phyloP scores from a whole-genome alignment of 2,797 vertebrate genomes.

The Urophycis tenuis region DNA sequence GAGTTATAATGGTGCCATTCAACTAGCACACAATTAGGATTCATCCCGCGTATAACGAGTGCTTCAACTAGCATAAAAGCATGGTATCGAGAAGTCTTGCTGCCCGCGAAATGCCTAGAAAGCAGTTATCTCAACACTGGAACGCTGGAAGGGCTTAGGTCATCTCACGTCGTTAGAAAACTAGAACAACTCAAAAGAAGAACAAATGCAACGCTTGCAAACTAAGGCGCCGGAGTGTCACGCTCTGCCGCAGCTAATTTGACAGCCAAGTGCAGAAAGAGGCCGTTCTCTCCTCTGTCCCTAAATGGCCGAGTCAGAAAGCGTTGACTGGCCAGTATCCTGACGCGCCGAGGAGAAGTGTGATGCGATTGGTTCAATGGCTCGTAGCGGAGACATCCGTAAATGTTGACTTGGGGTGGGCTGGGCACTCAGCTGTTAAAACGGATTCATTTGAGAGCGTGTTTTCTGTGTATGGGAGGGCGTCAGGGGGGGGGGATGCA shows the following conservation, averaged over 20 bases:
- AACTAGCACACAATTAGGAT: neutral
- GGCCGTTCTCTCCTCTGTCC: neutral
- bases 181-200: neutral
- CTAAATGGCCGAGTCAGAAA: constrained; percentile 11
- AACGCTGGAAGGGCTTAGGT: neutral
- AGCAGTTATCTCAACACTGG: neutral
- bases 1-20: neutral
- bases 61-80: neutral
- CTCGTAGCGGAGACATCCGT: constrained; percentile 42
- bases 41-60: neutral
- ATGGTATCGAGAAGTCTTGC: neutral
- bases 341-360: constrained; percentile 27
- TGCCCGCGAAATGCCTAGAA: neutral
- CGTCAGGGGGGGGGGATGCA: neutral
- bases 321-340: neutral
- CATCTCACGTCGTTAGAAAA: neutral
- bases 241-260: constrained; percentile 4
- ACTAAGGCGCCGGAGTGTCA: neutral
- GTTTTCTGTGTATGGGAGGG: constrained; percentile 16
- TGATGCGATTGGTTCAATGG: constrained; percentile 39
- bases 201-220: neutral
- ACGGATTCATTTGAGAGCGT: constrained; percentile 50
- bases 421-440: constrained; percentile 41
- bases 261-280: neutral
- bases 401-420: constrained; percentile 49